These are phyloP conservation scores for Heliconius cydno DNA, from an alignment of 2,888 invertebrate genomes.

Conservation along the genomic window DNA sequence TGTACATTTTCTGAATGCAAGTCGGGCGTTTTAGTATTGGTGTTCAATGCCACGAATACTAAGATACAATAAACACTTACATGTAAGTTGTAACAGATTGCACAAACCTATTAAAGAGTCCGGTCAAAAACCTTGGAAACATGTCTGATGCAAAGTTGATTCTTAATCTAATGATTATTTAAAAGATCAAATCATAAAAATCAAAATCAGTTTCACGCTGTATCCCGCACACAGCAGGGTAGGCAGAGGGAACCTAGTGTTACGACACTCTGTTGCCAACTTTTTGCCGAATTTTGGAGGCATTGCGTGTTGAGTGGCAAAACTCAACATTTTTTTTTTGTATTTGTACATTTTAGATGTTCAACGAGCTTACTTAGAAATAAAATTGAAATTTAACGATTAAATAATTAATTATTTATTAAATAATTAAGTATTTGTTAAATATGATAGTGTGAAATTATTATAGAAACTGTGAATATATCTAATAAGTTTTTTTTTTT, in stretches of 20 bases:
- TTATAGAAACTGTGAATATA: not conserved
- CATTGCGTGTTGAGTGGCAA: no score
- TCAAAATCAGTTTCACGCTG: no score
- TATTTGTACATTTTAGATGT: no score
- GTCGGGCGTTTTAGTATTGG: conserved; percentile 16
- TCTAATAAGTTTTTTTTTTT: not conserved
- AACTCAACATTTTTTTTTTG: not conserved
- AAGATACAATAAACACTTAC: conserved; percentile 19
- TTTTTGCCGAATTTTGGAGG: no score
- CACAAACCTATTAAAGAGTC: conserved; percentile 23
- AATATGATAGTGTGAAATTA: not conserved
- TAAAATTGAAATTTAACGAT: no score
- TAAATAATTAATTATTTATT: not conserved
- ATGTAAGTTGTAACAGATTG: conserved; percentile 10
- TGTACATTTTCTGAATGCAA: conserved; percentile 16
- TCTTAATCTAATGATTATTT: not conserved
- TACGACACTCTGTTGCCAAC: no score
- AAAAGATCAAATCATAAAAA: not conserved
- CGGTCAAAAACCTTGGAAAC: conserved; percentile 34
- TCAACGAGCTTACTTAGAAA: no score
- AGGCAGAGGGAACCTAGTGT: no score
- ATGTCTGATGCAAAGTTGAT: conserved; percentile 13
- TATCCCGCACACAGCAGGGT: no score
- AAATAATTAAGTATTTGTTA: not conserved
- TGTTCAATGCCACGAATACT: conserved; percentile 33